phyloP scores from a whole-genome alignment of 2,113 vertebrate genomes.

The Laterallus jamaicensis region DNA sequence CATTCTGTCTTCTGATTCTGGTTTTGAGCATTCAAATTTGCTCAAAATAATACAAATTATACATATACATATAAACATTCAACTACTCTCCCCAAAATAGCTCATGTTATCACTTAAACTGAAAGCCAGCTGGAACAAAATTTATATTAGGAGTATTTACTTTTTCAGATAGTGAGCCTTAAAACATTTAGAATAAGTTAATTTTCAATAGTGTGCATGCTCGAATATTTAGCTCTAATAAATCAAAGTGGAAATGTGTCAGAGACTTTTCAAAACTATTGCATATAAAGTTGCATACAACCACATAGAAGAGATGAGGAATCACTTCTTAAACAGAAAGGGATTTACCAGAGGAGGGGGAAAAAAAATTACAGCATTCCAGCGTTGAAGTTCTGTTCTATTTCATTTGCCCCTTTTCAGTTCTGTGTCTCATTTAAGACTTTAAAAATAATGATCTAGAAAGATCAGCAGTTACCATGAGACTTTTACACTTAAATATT shows the following conservation, averaged over 20 bases:
- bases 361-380: neutral
- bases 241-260: conserved; percentile 49
- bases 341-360: neutral
- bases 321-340: conserved; percentile 24
- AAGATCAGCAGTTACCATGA: neutral
- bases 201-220: conserved; percentile 48
- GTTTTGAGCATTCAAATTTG: neutral
- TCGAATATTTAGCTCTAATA: conserved; percentile 38
- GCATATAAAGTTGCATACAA: neutral
- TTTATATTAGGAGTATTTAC: conserved; percentile 21
- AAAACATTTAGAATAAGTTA: conserved; percentile 63
- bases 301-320: conserved; percentile 25
- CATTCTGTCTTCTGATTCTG: neutral
- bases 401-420: conserved; percentile 1
- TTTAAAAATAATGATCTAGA: neutral
- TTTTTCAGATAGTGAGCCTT: conserved; percentile 27
- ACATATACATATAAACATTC: rapidly evolving
- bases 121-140: conserved; percentile 40
- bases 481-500: neutral
- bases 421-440: neutral
- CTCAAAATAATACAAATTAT: neutral
- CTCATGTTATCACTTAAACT: neutral
- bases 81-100: neutral
- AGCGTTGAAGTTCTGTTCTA: neutral
- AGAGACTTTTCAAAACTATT: conserved; percentile 24